Base-by-base conservation (phyloP, 2,888 invertebrate species). In the Eristalinus aeneus region DNA sequence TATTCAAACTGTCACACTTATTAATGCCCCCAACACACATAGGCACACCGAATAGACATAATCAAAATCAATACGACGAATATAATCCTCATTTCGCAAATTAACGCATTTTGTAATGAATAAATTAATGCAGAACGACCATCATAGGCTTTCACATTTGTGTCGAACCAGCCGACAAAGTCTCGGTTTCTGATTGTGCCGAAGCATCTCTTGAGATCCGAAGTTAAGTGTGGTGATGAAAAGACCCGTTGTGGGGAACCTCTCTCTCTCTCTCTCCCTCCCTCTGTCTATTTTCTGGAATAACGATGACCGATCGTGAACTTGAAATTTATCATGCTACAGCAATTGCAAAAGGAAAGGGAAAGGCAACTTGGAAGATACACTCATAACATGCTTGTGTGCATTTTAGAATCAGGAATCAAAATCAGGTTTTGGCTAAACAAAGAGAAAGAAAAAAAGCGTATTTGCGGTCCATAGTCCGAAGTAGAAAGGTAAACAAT, bases 271-370 rank as follows among this genome's bases (percentile, higher is more conserved):
- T n/a, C 22, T 32, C 16, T 53, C 27, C 54, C 16, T 20, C 8
- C 8, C 22, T 23, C 16, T 16, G 23, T 11, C 9, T 63, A 61
- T 79, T n/a, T n/a, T 79, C 69, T 58, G 16, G 61, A 65, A 71
- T 12, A 64, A 64, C 60, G 36, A 53, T 67, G 68, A 77, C 67
- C 76, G 85, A 60, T 81, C 64, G 22, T 80, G 76, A 85, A 81
- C 85, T 81, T 85, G 76, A 76, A 80, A 54, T 39, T 53, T 67
- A 64, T 61, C 54, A 56, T 39, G 32, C 56, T 27, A 4, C 31
- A 31, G 22, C 5, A 31, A 53, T 73, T 60, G 63, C 63, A 64
- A 63, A 61, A 12, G 46, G 39, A 80, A 68, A 54, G 65, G 75
- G 64, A 77, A 77, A 64, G 34, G 68, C 74, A 69, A 67, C 58